Evolutionary conservation across 35 echinoderm and acorn worm genomes (phyloP).

Genomic region (Heliocidaris tuberculata): DNA sequence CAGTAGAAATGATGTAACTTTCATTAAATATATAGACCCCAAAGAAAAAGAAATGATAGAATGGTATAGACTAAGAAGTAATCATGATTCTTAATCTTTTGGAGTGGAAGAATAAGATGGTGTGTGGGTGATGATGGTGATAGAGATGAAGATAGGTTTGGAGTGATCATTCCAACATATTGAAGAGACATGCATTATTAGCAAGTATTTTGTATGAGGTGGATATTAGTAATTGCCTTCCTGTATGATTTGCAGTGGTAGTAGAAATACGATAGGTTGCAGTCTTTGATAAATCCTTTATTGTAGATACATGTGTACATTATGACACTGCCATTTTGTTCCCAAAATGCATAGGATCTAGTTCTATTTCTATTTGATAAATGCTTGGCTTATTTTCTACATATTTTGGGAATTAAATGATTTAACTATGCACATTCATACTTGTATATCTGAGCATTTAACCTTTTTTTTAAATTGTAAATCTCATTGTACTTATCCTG

Average conservation of each 20-base stretch:
- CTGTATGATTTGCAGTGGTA: neutral
- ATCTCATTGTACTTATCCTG: neutral
- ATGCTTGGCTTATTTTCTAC: neutral
- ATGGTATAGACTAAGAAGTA: neutral
- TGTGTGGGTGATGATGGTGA: neutral
- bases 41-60: too few species aligned
- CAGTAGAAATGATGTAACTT: too few species aligned
- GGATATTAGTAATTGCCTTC: too few species aligned
- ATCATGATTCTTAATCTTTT: neutral
- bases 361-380: too few species aligned
- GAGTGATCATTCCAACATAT: neutral
- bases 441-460: neutral
- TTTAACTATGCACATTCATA: neutral
- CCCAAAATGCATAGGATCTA: too few species aligned
- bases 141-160: neutral
- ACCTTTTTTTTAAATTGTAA: neutral
- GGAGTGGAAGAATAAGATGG: neutral
- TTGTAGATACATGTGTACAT: too few species aligned
- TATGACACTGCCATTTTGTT: neutral
- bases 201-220: too few species aligned
- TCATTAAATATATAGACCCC: too few species aligned
- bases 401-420: neutral
- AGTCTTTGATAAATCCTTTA: too few species aligned
- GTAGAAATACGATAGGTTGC: neutral
- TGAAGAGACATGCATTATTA: neutral